Base-by-base conservation (phyloP, 2,113 vertebrate genomes). In the Colinus virginianus region DNA sequence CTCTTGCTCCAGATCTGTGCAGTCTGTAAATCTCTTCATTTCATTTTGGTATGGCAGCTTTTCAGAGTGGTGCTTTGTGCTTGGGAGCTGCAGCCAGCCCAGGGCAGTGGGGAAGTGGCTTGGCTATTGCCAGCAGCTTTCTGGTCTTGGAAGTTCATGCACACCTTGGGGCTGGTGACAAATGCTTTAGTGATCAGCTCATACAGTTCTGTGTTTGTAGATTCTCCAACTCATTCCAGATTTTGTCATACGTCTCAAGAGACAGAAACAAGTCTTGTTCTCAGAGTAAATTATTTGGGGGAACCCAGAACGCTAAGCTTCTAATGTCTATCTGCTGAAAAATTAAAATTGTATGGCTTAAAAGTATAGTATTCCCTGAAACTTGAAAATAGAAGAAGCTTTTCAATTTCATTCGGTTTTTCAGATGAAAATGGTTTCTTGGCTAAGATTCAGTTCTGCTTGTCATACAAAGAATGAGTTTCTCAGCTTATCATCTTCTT, bases 11-110 rank as follows among this genome's bases (percentile, higher is more conserved):
- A 25, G 85, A 88, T 68, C 64, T 42, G 40, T 42, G 26, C 28
- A 26, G 34, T 66, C 58, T 84, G 63, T 82, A 74, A 91, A 62
- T 90, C 21, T n/a, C 59, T 87, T 93, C 26, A 48, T 82, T 95
- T 83, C 4, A 7, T 80, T 85, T n/a, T 46, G 64, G 36, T 61
- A 40, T 69, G 90, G 42, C 79, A 88, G 13, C 81, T 88, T 87
- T 87, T 90, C 78, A 76, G 86, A 88, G 63, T 53, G 91, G 30
- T 0, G 0, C 66, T 89, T 74, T 87, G 40, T 76, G 43, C 62
- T 72, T 90, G 64, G 61, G 58, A 82, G 53, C 32, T 79, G 71
- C 2, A 4, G 63, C 78, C 92, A 90, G 76, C 67, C 43, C 34
- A 40, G 68, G 78, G 78, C 13, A 4, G 45, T 36, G 36, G 84